Conservation (phyloP, 1,140 invertebrate species). For the Gryon sp. region DNA sequence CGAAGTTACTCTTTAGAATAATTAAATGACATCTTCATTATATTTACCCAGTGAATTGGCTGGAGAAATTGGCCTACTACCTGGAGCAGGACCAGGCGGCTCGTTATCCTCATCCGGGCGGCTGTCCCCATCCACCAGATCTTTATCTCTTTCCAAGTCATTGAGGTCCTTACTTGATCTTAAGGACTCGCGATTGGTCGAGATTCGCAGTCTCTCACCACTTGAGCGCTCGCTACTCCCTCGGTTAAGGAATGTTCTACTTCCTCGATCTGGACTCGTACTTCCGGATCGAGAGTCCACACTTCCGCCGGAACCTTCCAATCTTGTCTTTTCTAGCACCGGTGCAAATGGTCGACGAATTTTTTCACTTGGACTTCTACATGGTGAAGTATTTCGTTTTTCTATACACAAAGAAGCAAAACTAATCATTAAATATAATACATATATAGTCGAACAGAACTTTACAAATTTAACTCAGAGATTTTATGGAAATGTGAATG, state of each 20-base stretch:
- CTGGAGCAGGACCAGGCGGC: slow-evolving; percentile 77
- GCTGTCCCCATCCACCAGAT: slow-evolving; percentile 73
- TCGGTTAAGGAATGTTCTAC: slow-evolving; percentile 67
- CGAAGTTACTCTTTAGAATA: too few relatives aligned
- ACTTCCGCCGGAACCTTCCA: slow-evolving; percentile 75
- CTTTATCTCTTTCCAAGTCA: slow-evolving; percentile 72
- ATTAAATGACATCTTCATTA: neutral
- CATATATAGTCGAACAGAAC: too few relatives aligned
- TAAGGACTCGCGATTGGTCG: slow-evolving; percentile 71
- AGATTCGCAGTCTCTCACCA: slow-evolving; percentile 72
- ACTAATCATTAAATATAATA: slow-evolving; percentile 16
- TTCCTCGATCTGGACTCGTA: slow-evolving; percentile 74
- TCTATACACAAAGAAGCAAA: too few relatives aligned
- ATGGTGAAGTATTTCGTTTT: slow-evolving; percentile 72
- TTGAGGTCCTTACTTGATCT: slow-evolving; percentile 71
- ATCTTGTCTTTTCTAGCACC: slow-evolving; percentile 73
- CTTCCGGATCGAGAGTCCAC: slow-evolving; percentile 76
- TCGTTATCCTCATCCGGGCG: slow-evolving; percentile 76
- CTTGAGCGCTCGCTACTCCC: slow-evolving; percentile 72
- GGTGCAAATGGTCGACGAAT: slow-evolving; percentile 70
- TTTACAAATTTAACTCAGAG: neutral
- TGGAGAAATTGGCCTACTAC: slow-evolving; percentile 77
- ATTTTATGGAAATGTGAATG: neutral
- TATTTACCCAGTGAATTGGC: slow-evolving; percentile 72
- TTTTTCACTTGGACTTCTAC: slow-evolving; percentile 74